Base-by-base conservation (phyloP, 2,113 vertebrate genomes). In the Antigone vipio region DNA sequence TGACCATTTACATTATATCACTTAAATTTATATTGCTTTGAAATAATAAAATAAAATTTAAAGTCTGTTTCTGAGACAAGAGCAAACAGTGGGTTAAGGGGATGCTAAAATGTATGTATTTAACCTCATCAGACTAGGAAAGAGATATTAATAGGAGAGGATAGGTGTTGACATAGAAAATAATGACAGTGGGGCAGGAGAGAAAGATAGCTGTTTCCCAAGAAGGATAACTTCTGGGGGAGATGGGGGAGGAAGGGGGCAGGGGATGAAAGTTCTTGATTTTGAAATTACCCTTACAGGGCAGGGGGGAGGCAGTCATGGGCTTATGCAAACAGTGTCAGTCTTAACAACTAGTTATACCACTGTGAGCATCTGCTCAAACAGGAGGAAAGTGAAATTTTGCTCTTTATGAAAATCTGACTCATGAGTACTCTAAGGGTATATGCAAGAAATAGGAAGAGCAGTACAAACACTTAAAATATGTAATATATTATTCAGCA, bases 221-320 rank as follows among this genome's bases (percentile, higher is more conserved):
- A 18, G 12, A 42, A 21, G 3, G 5, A 27, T 22, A 60, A 52
- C 2, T 20, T 66, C 45, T 47, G 12, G 1, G 3, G 3, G 27
- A 38, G 9, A 3, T 35, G 4, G 4, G 2, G 2, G 32, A n/a
- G 12, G 27, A 74, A 62, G 4, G 2, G 24, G 18, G 9, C 9
- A 58, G 5, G 3, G 1, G 1, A 30, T 30, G 4, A 6, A 56
- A 72, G 32, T 29, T 83, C 24, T 92, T 58, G 20, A 44, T 49
- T 78, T 88, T 82, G 14, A 83, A 79, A 75, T 38, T 53, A 82
- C 2, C 15, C 5, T 2, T 42, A 20, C 9, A 18, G 45, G 45
- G 45, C 17, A 9, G 19, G 45, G 45, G 45, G 45, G 44, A 44
- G 16, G 44, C 15, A 47, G 19, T 88, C 21, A 78, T 27, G 4